These are phyloP conservation scores for Tokudaia muenninki DNA, from an alignment of 2,797 vertebrate species.

Conservation along the genomic window DNA sequence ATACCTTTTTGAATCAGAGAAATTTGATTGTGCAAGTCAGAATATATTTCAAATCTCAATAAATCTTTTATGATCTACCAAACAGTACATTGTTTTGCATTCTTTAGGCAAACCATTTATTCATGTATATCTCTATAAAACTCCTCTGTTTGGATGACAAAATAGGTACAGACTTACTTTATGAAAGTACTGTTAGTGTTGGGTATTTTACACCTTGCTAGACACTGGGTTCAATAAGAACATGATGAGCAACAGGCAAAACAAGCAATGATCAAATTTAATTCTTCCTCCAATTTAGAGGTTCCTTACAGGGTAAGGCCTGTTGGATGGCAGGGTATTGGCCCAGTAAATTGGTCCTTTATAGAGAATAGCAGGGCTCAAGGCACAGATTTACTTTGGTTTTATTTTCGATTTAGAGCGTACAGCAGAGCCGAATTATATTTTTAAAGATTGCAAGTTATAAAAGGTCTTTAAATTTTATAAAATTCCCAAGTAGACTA, in stretches of 20 bases:
- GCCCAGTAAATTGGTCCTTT: slow-evolving; percentile 28
- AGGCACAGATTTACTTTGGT: slow-evolving; percentile 46
- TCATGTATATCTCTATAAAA: not conserved
- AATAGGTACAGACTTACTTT: not conserved
- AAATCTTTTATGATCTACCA: slow-evolving; percentile 38
- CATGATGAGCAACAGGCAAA: slow-evolving; percentile 56
- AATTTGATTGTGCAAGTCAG: slow-evolving; percentile 9
- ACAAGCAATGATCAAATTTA: slow-evolving; percentile 63
- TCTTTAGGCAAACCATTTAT: not conserved
- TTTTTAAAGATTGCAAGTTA: slow-evolving; percentile 36
- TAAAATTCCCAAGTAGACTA: not conserved
- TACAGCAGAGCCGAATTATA: not conserved
- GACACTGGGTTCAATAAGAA: slow-evolving; percentile 63
- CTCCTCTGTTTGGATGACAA: not conserved
- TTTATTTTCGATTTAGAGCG: slow-evolving; percentile 37
- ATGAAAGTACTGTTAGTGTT: slow-evolving; percentile 24
- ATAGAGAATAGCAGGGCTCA: slow-evolving; percentile 21
- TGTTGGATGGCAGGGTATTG: not conserved
- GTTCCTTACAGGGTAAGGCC: slow-evolving; percentile 35
- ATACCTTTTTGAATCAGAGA: slow-evolving; percentile 3
- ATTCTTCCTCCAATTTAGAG: slow-evolving; percentile 37
- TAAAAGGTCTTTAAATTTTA: slow-evolving; percentile 37
- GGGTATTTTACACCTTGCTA: slow-evolving; percentile 25
- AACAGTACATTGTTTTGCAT: not conserved
- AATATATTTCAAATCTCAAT: slow-evolving; percentile 9